Conservation (phyloP, 2,797 vertebrate genomes). For the Macropodus opercularis region DNA sequence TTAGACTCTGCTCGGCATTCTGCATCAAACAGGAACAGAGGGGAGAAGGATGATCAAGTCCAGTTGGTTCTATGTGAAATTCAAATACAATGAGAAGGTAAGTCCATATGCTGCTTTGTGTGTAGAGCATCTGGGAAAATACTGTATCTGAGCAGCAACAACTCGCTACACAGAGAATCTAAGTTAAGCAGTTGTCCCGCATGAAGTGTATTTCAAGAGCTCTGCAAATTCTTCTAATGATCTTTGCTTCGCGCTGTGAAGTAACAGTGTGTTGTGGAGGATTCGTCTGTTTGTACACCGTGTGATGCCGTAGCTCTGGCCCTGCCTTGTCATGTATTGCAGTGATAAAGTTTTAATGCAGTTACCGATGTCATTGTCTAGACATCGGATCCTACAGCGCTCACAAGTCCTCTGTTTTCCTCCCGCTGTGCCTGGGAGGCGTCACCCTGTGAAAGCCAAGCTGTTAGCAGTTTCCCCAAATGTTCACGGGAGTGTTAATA, state of each 20-base stretch:
- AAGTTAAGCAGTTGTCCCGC: too few species aligned
- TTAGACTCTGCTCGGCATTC: constrained; percentile 28
- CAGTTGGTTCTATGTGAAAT: constrained; percentile 98
- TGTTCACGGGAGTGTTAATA: constrained; percentile 24
- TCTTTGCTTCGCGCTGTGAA: too few species aligned
- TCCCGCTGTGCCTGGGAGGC: constrained; percentile 22
- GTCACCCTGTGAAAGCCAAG: constrained; percentile 42
- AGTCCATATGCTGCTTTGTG: constrained; percentile 55
- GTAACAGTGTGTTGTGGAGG: too few species aligned
- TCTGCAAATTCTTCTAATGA: too few species aligned
- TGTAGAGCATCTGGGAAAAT: neutral
- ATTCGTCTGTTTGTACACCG: too few species aligned
- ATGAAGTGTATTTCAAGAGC: too few species aligned
- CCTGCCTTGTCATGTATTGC: neutral
- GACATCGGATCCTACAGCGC: constrained; percentile 24
- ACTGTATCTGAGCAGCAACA: too few species aligned
- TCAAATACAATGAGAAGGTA: constrained; percentile 98
- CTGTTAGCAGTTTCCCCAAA: constrained; percentile 31
- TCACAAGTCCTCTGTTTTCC: neutral
- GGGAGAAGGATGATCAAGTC: constrained; percentile 92
- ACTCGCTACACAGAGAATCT: too few species aligned
- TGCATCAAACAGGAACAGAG: constrained; percentile 37
- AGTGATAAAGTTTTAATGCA: constrained; percentile 51
- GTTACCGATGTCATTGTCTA: constrained; percentile 44
- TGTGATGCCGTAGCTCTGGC: too few species aligned